These are phyloP conservation scores for Lycopodina hypogea DNA, from an alignment of 37 sponge, comb jelly and placozoan genomes.

Conservation along the genomic window DNA sequence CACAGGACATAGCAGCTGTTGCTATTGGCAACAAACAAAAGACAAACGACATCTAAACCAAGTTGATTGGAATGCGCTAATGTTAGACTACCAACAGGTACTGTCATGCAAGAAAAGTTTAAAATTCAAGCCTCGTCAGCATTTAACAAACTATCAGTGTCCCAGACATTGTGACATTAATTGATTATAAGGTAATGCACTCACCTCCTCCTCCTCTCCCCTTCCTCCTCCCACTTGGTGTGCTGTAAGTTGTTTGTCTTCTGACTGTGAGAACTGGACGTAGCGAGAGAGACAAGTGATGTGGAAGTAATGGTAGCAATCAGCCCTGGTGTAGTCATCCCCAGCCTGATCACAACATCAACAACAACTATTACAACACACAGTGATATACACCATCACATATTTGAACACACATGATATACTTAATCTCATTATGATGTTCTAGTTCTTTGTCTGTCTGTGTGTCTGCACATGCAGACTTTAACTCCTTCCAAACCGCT, in stretches of 20 bases:
- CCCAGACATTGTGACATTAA: background rate
- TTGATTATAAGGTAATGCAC: background rate
- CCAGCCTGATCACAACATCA: slow-evolving; percentile 38
- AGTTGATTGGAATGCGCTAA: too few relatives aligned
- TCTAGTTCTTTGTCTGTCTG: too few relatives aligned
- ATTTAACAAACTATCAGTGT: too few relatives aligned
- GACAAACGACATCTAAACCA: too few relatives aligned
- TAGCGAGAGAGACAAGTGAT: slow-evolving; percentile 45
- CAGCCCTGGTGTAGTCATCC: slow-evolving; percentile 52
- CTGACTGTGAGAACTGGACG: slow-evolving; percentile 25
- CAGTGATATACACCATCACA: background rate
- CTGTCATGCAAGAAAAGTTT: too few relatives aligned
- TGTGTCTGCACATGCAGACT: too few relatives aligned
- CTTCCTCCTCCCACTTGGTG: background rate
- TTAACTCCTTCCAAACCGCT: too few relatives aligned
- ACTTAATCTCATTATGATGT: too few relatives aligned
- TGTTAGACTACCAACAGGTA: too few relatives aligned
- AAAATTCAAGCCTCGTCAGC: too few relatives aligned
- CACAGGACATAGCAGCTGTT: slow-evolving; percentile 60
- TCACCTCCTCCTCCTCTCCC: slow-evolving; percentile 4
- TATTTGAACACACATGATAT: too few relatives aligned
- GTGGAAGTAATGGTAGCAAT: slow-evolving; percentile 80
- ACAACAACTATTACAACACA: background rate
- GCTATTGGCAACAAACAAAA: background rate
- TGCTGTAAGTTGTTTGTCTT: background rate